Percentiles rank a stretch among this genome's conserved stretches.
Evolutionary conservation across 2,888 invertebrate genomes (phyloP).

Genomic region (Lasioglossum figueresi): DNA sequence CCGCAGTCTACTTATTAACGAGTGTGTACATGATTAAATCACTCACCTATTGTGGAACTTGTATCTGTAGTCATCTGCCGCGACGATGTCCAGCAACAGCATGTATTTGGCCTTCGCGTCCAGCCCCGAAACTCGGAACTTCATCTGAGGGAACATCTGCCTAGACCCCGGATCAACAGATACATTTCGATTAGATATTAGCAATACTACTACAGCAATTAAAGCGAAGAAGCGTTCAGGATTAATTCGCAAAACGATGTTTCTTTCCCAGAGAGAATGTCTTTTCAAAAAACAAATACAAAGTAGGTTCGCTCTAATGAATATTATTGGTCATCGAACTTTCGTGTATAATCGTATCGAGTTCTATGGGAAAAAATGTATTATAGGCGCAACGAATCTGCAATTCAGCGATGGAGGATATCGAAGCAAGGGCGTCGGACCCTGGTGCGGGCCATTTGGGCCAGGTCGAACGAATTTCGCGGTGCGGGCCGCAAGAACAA

Average conservation of each 20-base stretch:
- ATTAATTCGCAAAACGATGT: neutral
- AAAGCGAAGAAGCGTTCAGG: no score
- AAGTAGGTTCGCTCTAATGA: no score
- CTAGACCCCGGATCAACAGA: slow-evolving; percentile 87
- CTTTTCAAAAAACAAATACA: no score
- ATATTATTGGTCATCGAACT: no score
- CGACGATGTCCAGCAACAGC: slow-evolving; percentile 98
- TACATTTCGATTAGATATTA: slow-evolving; percentile 70
- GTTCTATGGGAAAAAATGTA: neutral
- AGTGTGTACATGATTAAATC: neutral
- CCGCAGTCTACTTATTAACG: neutral
- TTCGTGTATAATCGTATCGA: no score
- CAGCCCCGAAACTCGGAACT: slow-evolving; percentile 98
- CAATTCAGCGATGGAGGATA: neutral
- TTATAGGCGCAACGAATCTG: neutral
- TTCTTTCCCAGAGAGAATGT: no score
- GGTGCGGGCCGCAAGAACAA: slow-evolving; percentile 13
- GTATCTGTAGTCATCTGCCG: slow-evolving; percentile 99
- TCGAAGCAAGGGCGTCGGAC: neutral
- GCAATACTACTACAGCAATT: neutral
- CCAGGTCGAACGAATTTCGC: neutral
- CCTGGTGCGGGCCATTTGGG: neutral
- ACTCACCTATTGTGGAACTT: slow-evolving; percentile 97
- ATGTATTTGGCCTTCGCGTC: slow-evolving; percentile 99
- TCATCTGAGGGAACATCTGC: slow-evolving; percentile 99